Base-by-base conservation (phyloP, 2,797 vertebrate species). In the Chelon auratus region DNA sequence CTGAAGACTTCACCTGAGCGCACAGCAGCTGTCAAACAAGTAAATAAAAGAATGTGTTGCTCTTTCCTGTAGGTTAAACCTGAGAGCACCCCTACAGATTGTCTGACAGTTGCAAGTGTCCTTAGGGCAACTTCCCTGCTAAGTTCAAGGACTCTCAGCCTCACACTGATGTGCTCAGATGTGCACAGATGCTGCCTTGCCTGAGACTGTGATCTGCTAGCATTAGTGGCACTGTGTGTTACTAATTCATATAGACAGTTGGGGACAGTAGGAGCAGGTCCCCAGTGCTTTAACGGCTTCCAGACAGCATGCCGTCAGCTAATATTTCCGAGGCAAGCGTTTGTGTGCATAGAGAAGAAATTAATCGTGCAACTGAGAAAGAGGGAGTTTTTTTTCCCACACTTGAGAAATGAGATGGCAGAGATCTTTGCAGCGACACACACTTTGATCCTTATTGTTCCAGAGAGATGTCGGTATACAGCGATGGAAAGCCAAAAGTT, bases 201-300 rank as follows among this genome's bases (percentile, higher is more conserved):
- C 67, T 62, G 63, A 77, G 80, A 85, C 67, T 86, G 82, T 82
- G 84, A 90, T 90, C 82, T 47, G 71, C 64, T 43, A 65, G 87
- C 78, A 85, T 92, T 84, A 90, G 89, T 36, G 71, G 73, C 81
- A 45, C 82, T 59, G 77, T 65, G 82, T 87, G 91, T 87, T 81
- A 88, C 90, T 94, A 93, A 93, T 93, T 92, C 85, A 89, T 86
- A 81, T 75, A 78, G 93, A 93, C 93, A 93, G 87, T 80, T 57
- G 75, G 83, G 87, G 85, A 89, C 80, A 80, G 79, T 77, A 62
- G 74, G 88, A 87, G 87, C 83, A 72, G 72, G 75, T 92, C 90
- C 90, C 86, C 42, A 4, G 84, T 42, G 89, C 61, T 75, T 77
- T 57, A 61, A 64, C 75, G 30, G 45, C 76, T 77, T 80, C 55